A percentile compares a stretch with the other conserved stretches of the same genome.
phyloP scores from a whole-genome alignment of 2,888 invertebrate species.

The Drosophila paracracens region DNA sequence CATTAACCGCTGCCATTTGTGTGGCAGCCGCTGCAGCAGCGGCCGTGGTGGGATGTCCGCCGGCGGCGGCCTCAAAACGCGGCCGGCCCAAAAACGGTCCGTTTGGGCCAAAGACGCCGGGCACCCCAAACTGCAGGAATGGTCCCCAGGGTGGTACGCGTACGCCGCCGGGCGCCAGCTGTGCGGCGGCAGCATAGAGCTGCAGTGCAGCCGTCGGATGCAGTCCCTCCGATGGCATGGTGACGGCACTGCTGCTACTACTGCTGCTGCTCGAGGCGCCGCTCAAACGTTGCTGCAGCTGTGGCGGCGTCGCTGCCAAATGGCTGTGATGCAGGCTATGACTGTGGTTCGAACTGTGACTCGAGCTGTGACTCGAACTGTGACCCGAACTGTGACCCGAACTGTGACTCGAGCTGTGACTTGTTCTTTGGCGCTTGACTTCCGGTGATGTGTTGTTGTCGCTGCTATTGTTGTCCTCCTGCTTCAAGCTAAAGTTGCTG shows the following conservation, averaged over 20 bases:
- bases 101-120: conserved; percentile 82
- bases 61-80: conserved; percentile 79
- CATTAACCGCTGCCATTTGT: conserved; percentile 82
- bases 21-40: conserved; percentile 83
- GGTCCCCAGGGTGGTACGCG: conserved; percentile 84
- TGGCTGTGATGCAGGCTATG: conserved; percentile 31
- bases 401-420: conserved; percentile 34
- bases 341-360: conserved; percentile 23
- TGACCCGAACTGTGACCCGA: conserved; percentile 27
- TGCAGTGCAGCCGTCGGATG: conserved; percentile 84
- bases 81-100: conserved; percentile 82
- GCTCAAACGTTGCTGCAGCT: conserved; percentile 50
- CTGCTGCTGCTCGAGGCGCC: conserved; percentile 30
- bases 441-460: conserved; percentile 22
- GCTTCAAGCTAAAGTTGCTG: conserved; percentile 42
- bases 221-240: conserved; percentile 82
- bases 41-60: conserved; percentile 70
- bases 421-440: conserved; percentile 45
- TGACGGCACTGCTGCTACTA: conserved; percentile 31
- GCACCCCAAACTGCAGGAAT: conserved; percentile 83
- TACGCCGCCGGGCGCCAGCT: conserved; percentile 83
- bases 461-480: conserved; percentile 46
- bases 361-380: conserved; percentile 25
- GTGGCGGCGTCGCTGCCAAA: conserved; percentile 50
- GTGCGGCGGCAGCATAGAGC: conserved; percentile 83